Conservation (phyloP, 1,140 invertebrate genomes). For the Bombus haemorrhoidalis region DNA sequence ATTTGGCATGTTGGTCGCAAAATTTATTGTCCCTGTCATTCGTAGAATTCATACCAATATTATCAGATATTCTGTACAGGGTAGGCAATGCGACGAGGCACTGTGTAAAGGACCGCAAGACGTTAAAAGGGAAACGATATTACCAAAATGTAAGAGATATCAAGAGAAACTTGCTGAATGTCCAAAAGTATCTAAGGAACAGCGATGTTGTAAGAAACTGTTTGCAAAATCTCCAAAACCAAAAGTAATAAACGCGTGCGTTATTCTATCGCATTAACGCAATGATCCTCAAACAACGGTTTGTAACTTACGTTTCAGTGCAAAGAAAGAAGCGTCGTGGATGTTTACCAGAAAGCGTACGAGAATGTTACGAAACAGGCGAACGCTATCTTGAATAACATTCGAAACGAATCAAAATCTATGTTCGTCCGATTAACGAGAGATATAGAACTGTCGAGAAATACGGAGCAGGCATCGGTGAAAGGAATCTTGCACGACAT, state of each 20-base stretch:
- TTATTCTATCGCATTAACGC: neutral
- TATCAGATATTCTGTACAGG: neutral
- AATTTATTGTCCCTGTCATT: constrained; percentile 50
- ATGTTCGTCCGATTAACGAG: neutral
- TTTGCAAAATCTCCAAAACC: neutral
- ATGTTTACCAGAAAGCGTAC: constrained; percentile 47
- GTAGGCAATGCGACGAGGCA: neutral
- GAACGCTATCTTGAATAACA: constrained; percentile 31
- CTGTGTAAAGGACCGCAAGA: neutral
- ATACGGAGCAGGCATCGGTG: neutral
- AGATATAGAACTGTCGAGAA: neutral
- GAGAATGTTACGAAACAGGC: constrained; percentile 1
- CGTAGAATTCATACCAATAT: constrained; percentile 21
- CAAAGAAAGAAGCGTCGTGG: constrained; percentile 16
- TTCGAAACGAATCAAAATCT: constrained; percentile 13
- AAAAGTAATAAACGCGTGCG: constrained; percentile 7
- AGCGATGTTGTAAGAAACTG: neutral
- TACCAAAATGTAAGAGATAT: constrained; percentile 9
- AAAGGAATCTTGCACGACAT: constrained; percentile 24
- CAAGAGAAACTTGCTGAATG: constrained; percentile 35
- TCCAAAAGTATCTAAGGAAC: constrained; percentile 20
- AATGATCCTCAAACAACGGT: too few relatives aligned
- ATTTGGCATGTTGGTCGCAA: constrained; percentile 59
- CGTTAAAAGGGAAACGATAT: neutral
- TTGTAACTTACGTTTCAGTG: constrained; percentile 44